Evolutionary conservation across 2,797 vertebrate species (phyloP), one percentile per base, ranked within the genome.

Genomic region (Peromyscus aztecus): DNA sequence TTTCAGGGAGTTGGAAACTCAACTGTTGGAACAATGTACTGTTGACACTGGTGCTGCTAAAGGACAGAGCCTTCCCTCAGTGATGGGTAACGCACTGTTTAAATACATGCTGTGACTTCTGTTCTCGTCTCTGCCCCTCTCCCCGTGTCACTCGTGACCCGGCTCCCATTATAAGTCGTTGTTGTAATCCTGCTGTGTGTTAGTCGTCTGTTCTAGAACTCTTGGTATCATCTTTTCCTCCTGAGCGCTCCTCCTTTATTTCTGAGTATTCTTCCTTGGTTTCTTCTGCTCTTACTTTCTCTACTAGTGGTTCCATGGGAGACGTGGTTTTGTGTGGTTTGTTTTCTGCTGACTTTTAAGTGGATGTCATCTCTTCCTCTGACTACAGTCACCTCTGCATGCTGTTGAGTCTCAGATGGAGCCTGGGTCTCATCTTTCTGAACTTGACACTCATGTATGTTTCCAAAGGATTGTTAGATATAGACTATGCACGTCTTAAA

Each of bases 1-100:
- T 84, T 98, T 87, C 69, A 99, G 99, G 98, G 99, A 99, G 97
- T 97, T 99, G 95, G 99, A 99, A 24, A 98, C 98, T 85, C 99
- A 99, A 85, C 98, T 99, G 43, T 92, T 99, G 98, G 99, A 99
- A 73, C 99, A 99, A 97, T 99, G 99, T 98, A 99, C 99, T 0
- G 99, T 99, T 97, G 99, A 99, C 97, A 99, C 99, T 3, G 99
- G 99, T 97, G 98, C 99, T 86, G 99, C 98, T 97, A 99, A 99
- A 87, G 99, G 99, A 77, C 99, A 99, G 77, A 99, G 98, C 92
- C 98, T 99, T 92, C 99, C 99, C 1, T 99, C 99, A 0, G 99
- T 99, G 81, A 99, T 99, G 96, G 99, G 99, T 99, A 98, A 97
- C 16, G 31, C 31, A 63, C 83, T 67, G 1, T 46, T 85, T 63